These are phyloP conservation scores for Ornithoptera alexandrae DNA, from an alignment of 2,888 invertebrate genomes.

Conservation along the genomic window DNA sequence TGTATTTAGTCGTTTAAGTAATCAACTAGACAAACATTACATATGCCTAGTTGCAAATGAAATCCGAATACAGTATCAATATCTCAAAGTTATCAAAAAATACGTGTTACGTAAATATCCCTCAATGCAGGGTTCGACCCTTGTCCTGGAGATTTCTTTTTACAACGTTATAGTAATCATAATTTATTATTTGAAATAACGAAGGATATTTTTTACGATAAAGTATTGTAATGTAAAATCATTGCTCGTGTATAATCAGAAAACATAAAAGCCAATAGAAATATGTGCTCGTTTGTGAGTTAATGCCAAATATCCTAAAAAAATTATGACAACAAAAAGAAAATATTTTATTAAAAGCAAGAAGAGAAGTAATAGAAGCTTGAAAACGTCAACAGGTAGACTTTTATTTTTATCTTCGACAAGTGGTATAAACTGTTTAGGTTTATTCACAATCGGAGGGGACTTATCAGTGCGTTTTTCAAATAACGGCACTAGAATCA, in stretches of 20 bases:
- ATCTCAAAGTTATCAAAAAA: not conserved
- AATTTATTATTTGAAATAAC: not conserved
- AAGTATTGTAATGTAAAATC: no score
- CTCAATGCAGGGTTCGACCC: not conserved
- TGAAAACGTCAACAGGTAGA: constrained; percentile 58
- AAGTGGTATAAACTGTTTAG: constrained; percentile 40
- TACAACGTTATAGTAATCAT: not conserved
- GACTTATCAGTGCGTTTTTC: constrained; percentile 69
- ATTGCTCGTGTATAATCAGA: no score
- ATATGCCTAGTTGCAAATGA: not conserved
- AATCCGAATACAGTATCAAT: not conserved
- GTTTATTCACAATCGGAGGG: constrained; percentile 59
- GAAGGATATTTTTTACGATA: no score
- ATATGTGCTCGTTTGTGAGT: no score
- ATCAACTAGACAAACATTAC: not conserved
- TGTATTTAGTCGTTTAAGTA: not conserved
- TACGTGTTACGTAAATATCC: not conserved
- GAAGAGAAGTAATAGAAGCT: constrained; percentile 13
- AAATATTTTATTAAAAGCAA: constrained; percentile 2
- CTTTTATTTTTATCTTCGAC: constrained; percentile 61
- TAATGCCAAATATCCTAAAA: not conserved
- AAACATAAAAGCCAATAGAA: not conserved
- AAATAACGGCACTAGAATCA: constrained; percentile 54
- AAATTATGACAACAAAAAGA: not conserved
- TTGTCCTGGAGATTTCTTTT: not conserved